Conservation (phyloP, 2,797 vertebrate species). For the Nothura maculosa region DNA sequence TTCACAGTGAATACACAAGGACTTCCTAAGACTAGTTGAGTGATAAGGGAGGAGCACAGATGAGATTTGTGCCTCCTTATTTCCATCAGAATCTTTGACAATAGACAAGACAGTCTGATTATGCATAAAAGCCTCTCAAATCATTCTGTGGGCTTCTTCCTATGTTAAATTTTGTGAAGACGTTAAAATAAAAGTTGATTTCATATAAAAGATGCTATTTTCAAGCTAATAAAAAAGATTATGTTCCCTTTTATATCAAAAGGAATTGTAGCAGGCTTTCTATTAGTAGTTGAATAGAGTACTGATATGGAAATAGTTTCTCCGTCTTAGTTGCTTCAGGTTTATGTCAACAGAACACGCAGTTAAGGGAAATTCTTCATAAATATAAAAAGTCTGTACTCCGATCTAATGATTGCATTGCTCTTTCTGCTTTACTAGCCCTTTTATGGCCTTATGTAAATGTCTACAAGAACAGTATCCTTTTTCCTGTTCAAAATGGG, state of each 20-base stretch:
- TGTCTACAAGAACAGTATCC: neutral
- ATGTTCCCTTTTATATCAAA: neutral
- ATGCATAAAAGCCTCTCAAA: neutral
- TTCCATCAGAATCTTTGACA: neutral
- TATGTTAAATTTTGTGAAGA: neutral
- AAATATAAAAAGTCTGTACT: neutral
- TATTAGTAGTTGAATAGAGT: neutral
- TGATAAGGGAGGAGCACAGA: accelerated
- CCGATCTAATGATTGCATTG: neutral
- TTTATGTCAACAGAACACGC: constrained; percentile 23
- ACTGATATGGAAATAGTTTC: constrained; percentile 21
- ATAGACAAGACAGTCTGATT: neutral
- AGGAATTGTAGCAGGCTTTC: neutral
- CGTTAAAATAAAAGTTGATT: neutral
- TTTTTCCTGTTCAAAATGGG: neutral
- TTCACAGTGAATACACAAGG: neutral
- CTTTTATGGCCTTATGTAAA: neutral
- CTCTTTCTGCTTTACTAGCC: constrained; percentile 12
- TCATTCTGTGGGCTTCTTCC: neutral
- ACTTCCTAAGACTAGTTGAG: neutral
- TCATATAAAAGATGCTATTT: neutral
- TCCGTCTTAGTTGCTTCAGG: neutral
- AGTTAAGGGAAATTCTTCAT: neutral
- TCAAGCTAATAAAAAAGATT: neutral
- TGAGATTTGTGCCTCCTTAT: neutral